Evolutionary conservation across 2,888 invertebrate species (phyloP).

Genomic region (Machimus atricapillus): DNA sequence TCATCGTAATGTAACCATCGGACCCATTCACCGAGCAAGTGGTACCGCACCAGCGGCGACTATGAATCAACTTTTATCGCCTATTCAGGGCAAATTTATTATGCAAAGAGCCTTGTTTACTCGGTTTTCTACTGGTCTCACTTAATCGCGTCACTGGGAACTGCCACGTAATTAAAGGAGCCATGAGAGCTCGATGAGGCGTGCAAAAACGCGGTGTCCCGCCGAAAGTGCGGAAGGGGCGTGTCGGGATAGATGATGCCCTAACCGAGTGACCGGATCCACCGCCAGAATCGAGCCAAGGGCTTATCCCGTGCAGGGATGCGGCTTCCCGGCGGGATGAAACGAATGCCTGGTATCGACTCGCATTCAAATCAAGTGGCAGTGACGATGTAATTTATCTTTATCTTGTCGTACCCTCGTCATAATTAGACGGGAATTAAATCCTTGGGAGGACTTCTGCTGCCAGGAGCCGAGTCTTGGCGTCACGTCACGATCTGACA

Average conservation of each 20-base stretch:
- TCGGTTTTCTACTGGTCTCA: neutral
- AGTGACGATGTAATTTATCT: conserved; percentile 6
- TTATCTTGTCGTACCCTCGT: conserved; percentile 25
- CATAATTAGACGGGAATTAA: conserved; percentile 24
- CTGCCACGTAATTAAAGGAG: conserved; percentile 9
- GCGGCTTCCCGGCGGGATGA: neutral
- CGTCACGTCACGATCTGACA: conserved; percentile 3
- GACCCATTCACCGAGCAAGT: conserved; percentile 1
- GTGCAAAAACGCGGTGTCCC: neutral
- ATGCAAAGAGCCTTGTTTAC: conserved; percentile 21
- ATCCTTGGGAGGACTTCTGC: neutral
- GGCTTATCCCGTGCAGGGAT: neutral
- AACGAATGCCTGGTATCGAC: neutral
- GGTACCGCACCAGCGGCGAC: neutral
- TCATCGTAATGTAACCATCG: conserved; percentile 24
- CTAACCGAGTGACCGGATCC: neutral
- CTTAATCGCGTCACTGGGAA: neutral
- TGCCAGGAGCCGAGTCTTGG: neutral
- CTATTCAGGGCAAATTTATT: conserved; percentile 14
- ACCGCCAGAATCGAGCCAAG: neutral
- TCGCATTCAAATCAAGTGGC: neutral
- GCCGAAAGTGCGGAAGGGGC: neutral
- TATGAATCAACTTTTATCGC: conserved; percentile 27
- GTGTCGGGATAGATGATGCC: neutral
- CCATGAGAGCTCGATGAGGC: neutral